These are phyloP conservation scores for Diploptera punctata DNA, from an alignment of 2,888 invertebrate genomes.

Conservation along the genomic window DNA sequence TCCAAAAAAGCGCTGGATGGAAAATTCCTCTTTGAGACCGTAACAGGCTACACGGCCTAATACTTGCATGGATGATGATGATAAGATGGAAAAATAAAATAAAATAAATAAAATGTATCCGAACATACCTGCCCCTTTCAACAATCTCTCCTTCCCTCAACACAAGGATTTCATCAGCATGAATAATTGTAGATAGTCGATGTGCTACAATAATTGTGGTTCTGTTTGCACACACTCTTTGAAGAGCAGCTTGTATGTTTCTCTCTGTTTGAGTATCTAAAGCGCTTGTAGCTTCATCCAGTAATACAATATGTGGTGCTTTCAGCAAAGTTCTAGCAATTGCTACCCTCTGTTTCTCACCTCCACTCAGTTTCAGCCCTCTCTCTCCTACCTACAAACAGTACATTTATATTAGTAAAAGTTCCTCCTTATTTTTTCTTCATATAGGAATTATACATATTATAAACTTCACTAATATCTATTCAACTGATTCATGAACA, in stretches of 20 bases:
- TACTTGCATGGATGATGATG: no score
- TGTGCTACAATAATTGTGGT: constrained; percentile 96
- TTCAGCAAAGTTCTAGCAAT: constrained; percentile 96
- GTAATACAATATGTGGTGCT: constrained; percentile 84
- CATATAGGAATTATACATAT: no score
- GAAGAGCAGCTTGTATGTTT: constrained; percentile 81
- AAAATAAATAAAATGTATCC: constrained; percentile 20
- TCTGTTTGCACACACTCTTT: constrained; percentile 79
- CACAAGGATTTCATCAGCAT: constrained; percentile 94
- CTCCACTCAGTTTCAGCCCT: constrained; percentile 93
- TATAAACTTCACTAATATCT: no score
- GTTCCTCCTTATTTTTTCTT: no score
- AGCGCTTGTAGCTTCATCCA: constrained; percentile 96
- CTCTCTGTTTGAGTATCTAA: constrained; percentile 95
- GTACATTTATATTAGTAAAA: constrained; percentile 22
- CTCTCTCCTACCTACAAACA: constrained; percentile 84
- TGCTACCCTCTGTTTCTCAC: constrained; percentile 97
- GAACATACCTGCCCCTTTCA: constrained; percentile 83
- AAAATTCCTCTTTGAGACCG: no score
- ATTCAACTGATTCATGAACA: no score
- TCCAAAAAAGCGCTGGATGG: no score
- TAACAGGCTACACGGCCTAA: no score
- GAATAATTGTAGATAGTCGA: constrained; percentile 90
- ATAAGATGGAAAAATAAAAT: constrained; percentile 6
- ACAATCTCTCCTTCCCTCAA: constrained; percentile 89